Evolutionary conservation across 2,888 invertebrate species (phyloP).

Genomic region (Cylindroiulus punctatus): DNA sequence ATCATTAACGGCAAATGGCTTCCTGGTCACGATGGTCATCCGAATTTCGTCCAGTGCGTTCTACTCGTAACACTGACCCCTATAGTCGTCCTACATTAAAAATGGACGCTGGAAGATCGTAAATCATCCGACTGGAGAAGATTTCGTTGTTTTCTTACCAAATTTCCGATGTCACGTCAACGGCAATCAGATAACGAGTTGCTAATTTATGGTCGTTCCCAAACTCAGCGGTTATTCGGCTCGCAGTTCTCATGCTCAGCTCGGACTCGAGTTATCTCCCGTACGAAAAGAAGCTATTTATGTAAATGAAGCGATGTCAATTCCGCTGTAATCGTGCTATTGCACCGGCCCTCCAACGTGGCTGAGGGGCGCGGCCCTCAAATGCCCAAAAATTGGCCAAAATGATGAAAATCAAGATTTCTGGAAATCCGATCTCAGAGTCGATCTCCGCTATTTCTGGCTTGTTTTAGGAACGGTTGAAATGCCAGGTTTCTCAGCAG

Average conservation of each 20-base stretch:
- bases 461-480: too few relatives aligned
- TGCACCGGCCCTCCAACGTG: constrained; percentile 6
- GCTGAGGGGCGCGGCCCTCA: not conserved
- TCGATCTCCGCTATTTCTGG: not conserved
- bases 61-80: constrained; percentile 3
- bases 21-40: constrained; percentile 3
- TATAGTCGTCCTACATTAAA: constrained; percentile 26
- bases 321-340: not conserved
- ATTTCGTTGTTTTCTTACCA: constrained; percentile 16
- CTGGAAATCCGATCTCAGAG: not conserved
- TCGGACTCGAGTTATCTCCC: not conserved
- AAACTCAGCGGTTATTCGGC: constrained; percentile 23
- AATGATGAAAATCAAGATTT: not conserved
- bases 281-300: not conserved
- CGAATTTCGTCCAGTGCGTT: not conserved
- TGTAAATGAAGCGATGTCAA: constrained; percentile 1
- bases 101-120: not conserved
- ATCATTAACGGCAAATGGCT: too few relatives aligned
- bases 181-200: not conserved
- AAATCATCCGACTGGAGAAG: not conserved
- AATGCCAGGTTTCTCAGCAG: too few relatives aligned
- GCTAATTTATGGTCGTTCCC: constrained; percentile 10
- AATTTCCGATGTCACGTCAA: not conserved
- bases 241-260: not conserved
- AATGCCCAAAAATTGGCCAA: not conserved